These are phyloP conservation scores for Zeus faber DNA, from an alignment of 2,113 vertebrate species.

Conservation along the genomic window DNA sequence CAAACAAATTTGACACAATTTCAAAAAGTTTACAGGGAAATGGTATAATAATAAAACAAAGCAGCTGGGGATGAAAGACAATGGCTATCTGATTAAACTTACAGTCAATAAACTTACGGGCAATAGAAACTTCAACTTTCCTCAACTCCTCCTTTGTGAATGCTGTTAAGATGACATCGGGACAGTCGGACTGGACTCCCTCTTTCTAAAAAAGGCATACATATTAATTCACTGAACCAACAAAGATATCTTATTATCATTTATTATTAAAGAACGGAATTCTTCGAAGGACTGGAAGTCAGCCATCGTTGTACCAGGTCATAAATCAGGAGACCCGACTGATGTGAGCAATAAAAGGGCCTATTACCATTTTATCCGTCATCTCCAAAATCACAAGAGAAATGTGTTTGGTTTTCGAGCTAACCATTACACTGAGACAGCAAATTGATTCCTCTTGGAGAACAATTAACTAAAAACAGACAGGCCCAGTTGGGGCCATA, in stretches of 20 bases:
- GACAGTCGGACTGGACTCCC: not conserved
- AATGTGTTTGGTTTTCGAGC: too few species aligned
- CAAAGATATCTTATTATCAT: not conserved
- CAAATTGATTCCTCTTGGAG: too few species aligned
- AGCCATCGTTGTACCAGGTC: too few species aligned
- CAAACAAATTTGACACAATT: conserved; percentile 1
- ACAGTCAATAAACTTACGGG: too few species aligned
- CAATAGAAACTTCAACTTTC: conserved; percentile 3
- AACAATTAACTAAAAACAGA: too few species aligned
- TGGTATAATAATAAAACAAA: conserved; percentile 1
- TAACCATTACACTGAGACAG: too few species aligned
- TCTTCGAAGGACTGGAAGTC: conserved; percentile 1
- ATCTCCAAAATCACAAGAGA: too few species aligned
- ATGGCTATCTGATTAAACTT: not conserved
- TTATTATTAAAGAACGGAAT: conserved; percentile 2
- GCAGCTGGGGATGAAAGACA: too few species aligned
- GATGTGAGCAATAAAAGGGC: too few species aligned
- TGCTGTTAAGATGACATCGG: not conserved
- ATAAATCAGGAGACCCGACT: too few species aligned
- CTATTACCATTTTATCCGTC: too few species aligned
- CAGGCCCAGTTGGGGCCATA: too few species aligned
- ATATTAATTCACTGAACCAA: not conserved
- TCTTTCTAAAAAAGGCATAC: not conserved
- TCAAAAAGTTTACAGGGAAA: not conserved
- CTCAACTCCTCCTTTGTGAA: conserved; percentile 4